phyloP scores from a whole-genome alignment of 2,888 invertebrate genomes.

The Anoplius nigerrimus region DNA sequence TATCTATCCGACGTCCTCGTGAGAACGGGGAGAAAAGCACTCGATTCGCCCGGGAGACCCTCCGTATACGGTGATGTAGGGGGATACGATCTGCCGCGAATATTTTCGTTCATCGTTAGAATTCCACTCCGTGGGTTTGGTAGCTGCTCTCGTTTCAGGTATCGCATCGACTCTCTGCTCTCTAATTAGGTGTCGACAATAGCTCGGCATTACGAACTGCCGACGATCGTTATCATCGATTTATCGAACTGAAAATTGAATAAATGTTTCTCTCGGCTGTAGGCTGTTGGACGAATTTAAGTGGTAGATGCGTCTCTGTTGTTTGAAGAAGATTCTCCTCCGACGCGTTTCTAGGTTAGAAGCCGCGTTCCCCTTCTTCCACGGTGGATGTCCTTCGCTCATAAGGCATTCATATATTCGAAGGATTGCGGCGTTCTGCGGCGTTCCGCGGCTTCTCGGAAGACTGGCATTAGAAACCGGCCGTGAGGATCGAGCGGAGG shows the following conservation, averaged over 20 bases:
- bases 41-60: too few relatives aligned
- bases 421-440: conserved; percentile 42
- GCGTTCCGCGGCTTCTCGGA: conserved; percentile 57
- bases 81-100: conserved; percentile 45
- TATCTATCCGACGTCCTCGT: conserved; percentile 51
- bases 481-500: conserved; percentile 51
- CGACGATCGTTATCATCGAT: conserved; percentile 31
- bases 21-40: conserved; percentile 61
- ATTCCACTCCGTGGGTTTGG: conserved; percentile 22
- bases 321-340: too few relatives aligned
- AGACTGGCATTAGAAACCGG: conserved; percentile 59
- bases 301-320: too few relatives aligned
- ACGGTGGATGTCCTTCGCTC: conserved; percentile 47
- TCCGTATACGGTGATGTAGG: too few relatives aligned
- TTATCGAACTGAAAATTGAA: conserved; percentile 1
- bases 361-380: background rate
- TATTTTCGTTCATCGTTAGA: conserved; percentile 51
- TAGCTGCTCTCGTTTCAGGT: conserved; percentile 5
- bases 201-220: conserved; percentile 14
- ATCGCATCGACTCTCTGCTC: conserved; percentile 16
- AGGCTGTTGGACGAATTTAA: too few relatives aligned
- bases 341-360: too few relatives aligned
- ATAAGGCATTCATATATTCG: conserved; percentile 65
- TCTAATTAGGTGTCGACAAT: conserved; percentile 49
- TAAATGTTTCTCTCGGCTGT: background rate